Conservation (phyloP, 2,888 invertebrate genomes). For the Dexiosoma caninum region DNA sequence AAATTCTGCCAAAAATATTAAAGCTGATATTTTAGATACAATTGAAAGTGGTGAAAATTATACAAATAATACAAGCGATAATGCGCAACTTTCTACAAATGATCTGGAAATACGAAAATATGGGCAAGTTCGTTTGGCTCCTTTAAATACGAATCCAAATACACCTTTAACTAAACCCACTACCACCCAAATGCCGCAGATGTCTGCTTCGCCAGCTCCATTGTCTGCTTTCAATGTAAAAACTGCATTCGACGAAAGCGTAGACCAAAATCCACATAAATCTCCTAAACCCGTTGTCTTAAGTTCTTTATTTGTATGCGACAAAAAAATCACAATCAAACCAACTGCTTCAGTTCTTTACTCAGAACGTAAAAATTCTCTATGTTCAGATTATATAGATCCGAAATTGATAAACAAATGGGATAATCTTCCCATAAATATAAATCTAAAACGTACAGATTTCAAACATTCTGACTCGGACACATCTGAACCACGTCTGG, state of each 20-base stretch:
- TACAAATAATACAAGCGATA: background rate
- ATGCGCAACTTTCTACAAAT: background rate
- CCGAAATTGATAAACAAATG: slow-evolving; percentile 84
- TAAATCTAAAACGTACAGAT: slow-evolving; percentile 50
- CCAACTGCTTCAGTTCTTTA: slow-evolving; percentile 30
- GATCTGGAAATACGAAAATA: slow-evolving; percentile 15
- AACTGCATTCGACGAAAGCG: background rate
- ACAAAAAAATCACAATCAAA: slow-evolving; percentile 8
- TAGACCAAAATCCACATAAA: slow-evolving; percentile 28
- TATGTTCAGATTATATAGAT: slow-evolving; percentile 78
- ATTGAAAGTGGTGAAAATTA: slow-evolving; percentile 11
- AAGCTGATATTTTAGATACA: slow-evolving; percentile 44
- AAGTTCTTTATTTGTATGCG: slow-evolving; percentile 32
- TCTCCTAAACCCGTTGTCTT: slow-evolving; percentile 48
- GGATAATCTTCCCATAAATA: slow-evolving; percentile 82
- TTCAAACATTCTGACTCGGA: slow-evolving; percentile 58
- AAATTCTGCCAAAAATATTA: slow-evolving; percentile 74
- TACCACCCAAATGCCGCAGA: slow-evolving; percentile 62
- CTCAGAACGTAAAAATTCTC: slow-evolving; percentile 37
- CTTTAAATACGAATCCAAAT: slow-evolving; percentile 56
- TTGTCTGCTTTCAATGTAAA: slow-evolving; percentile 6
- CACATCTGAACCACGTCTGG: slow-evolving; percentile 44
- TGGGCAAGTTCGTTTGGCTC: slow-evolving; percentile 66
- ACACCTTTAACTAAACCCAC: slow-evolving; percentile 39
- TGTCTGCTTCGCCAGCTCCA: background rate